Base-by-base conservation (phyloP, 1,140 invertebrate species). In the Drusus annulatus region DNA sequence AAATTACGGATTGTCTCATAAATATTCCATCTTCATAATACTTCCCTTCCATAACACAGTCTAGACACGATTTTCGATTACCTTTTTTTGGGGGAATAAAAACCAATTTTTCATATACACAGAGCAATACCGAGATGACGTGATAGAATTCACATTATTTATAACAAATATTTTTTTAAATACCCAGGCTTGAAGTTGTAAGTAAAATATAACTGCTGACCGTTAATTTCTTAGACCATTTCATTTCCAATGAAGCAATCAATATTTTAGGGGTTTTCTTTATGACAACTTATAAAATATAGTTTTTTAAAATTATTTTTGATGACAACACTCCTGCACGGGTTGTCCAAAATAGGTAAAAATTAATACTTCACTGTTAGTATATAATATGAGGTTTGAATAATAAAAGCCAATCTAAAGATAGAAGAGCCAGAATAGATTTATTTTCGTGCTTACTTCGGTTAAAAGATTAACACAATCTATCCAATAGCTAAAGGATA, bases 11-110 rank as follows among this genome's bases (percentile, higher is more conserved):
- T 56, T 16, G 23, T 23, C 60, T 63, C 17, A 63, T 63, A 63
- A 63, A 63, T 63, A 63, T 63, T 63, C 23, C 60, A 16, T 28
- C 19, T 21, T 63, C 60, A 28, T 28, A 63, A 23, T 23, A 63
- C 60, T 63, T 63, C 60, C 60, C 36, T 63, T 8, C 19, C n/a
- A n/a, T 36, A 31, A 50, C 16, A 68, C 28, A 68, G 63, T 68
- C 63, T 68, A 68, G 63, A 68, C 63, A 68, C 31, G 63, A 17
- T 36, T 45, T 68, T 68, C 31, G 63, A 68, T 45, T 68, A 63
- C 60, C 31, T 68, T 68, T 68, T 36, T 68, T 17, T 17, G 63
- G 28, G 31, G 28, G n/a, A 68, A 45, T 68, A 68, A 36, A 68
- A 68, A 45, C 25, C 28, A 19, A 68, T 68, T 68, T 68, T 68